Evolutionary conservation across 2,888 invertebrate species (phyloP).

Genomic region (Cataglyphis altisquamis): DNA sequence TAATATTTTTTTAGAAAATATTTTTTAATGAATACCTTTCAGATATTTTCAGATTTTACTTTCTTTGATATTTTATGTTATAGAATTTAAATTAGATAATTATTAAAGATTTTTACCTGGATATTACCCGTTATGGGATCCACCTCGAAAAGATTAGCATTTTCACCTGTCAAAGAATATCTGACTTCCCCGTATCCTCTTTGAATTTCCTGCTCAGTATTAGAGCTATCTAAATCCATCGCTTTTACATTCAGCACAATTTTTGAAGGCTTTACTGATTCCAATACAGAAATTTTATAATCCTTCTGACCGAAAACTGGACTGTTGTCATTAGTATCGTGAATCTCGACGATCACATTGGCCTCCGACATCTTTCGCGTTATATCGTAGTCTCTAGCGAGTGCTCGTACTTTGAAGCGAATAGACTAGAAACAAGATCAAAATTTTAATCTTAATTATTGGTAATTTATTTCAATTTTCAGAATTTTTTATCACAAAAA

Average conservation of each 20-base stretch:
- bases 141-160: slow-evolving; percentile 91
- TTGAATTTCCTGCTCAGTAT: slow-evolving; percentile 86
- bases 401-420: slow-evolving; percentile 86
- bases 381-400: slow-evolving; percentile 84
- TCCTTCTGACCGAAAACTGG: slow-evolving; percentile 91
- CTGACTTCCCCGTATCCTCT: slow-evolving; percentile 90
- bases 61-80: not conserved
- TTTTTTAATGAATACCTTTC: not conserved
- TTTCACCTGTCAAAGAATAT: slow-evolving; percentile 92
- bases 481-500: slow-evolving; percentile 2
- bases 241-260: slow-evolving; percentile 91
- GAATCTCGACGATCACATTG: slow-evolving; percentile 90
- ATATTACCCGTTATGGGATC: slow-evolving; percentile 91
- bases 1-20: too few relatives aligned
- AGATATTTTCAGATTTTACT: not conserved
- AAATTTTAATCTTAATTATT: slow-evolving; percentile 1
- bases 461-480: not conserved
- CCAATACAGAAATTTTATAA: slow-evolving; percentile 91
- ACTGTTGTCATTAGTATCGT: slow-evolving; percentile 93
- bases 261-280: slow-evolving; percentile 90
- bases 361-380: slow-evolving; percentile 89
- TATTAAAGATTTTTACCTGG: slow-evolving; percentile 85
- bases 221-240: slow-evolving; percentile 90
- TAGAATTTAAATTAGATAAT: slow-evolving; percentile 13
- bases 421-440: slow-evolving; percentile 80